Conservation (phyloP, 2,888 invertebrate species). For the Hirtodrosophila cameraria region DNA sequence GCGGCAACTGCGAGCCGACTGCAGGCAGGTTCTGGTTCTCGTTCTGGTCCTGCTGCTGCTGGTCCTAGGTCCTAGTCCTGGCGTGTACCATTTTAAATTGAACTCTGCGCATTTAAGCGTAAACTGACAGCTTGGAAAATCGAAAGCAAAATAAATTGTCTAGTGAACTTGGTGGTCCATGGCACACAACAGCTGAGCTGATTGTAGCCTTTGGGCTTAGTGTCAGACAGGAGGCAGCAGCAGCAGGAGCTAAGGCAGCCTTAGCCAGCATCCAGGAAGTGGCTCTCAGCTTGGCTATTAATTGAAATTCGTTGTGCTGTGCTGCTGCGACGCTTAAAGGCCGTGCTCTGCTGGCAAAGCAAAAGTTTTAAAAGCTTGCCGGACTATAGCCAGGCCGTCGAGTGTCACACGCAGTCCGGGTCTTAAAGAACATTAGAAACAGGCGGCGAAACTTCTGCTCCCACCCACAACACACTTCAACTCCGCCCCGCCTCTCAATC, state of each 20-base stretch:
- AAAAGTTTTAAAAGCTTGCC: conserved; percentile 67
- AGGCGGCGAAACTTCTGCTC: conserved; percentile 74
- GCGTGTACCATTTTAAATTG: conserved; percentile 71
- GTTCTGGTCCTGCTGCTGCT: conserved; percentile 6
- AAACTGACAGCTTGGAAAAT: conserved; percentile 80
- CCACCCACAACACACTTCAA: conserved; percentile 25
- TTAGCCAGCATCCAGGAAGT: conserved; percentile 44
- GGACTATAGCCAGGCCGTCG: conserved; percentile 29
- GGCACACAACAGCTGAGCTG: conserved; percentile 73
- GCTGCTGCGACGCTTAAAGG: conserved; percentile 41
- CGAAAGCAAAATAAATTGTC: conserved; percentile 80
- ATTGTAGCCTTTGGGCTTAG: conserved; percentile 77
- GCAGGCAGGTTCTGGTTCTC: conserved; percentile 22
- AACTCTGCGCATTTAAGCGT: conserved; percentile 80
- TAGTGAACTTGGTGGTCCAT: conserved; percentile 77
- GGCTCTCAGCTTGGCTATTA: conserved; percentile 64
- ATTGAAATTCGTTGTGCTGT: conserved; percentile 76
- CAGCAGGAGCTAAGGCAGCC: conserved; percentile 6
- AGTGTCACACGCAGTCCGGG: conserved; percentile 58
- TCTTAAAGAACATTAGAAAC: conserved; percentile 76
- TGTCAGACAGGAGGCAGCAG: conserved; percentile 59
- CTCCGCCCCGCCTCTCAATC: not conserved
- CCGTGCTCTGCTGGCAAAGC: conserved; percentile 28
- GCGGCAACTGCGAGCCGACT: conserved; percentile 39
- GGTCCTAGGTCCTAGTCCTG: conserved; percentile 24